Evolutionary conservation across 2,888 invertebrate species (phyloP), one percentile per base, ranked within the genome.

Genomic region (Ochropleura plecta): DNA sequence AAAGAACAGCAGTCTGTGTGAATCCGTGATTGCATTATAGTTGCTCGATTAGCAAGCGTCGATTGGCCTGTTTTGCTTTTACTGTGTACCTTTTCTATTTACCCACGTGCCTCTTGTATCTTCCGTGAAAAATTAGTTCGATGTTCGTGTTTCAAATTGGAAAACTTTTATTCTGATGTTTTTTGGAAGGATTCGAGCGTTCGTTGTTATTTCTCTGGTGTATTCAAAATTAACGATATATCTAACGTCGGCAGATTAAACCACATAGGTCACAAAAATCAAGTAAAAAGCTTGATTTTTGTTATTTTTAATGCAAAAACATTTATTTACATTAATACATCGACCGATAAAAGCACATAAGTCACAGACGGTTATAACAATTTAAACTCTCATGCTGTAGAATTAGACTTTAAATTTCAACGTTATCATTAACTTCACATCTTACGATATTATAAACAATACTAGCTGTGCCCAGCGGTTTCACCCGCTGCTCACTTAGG

Each of bases 21-120:
- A 62, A 44, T 46, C 55, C 53, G 67, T 70, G 78, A 88, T 87
- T 88, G 78, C 70, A 76, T 86, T 83, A 76, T 53, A 72, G 70
- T 66, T 49, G 75, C 73, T 79, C 85, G 87, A 81, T 88, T 85
- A 86, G 77, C 60, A 63, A 79, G 72, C 75, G 64, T 55, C 57
- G 66, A 85, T 68, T 82, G 77, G 69, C 55, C 70, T 48, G 68
- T 73, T 74, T 70, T 74, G 62, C 53, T 84, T 49, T 64, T 59
- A 30, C 53, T 73, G 76, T 69, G 65, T 55, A 65, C 62, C 48
- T 66, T 55, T 78, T 59, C 51, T 59, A 40, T 79, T 79, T 79
- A 44, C 59, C 59, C 30, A 60, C 44, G 66, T 73, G 49, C 51
- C 64, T 53, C 60, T 67, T 57, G 60, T 55, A 53, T 48, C 62